phyloP scores from a whole-genome alignment of 2,113 vertebrate genomes.

The Xenotilapia flavipinnis region DNA sequence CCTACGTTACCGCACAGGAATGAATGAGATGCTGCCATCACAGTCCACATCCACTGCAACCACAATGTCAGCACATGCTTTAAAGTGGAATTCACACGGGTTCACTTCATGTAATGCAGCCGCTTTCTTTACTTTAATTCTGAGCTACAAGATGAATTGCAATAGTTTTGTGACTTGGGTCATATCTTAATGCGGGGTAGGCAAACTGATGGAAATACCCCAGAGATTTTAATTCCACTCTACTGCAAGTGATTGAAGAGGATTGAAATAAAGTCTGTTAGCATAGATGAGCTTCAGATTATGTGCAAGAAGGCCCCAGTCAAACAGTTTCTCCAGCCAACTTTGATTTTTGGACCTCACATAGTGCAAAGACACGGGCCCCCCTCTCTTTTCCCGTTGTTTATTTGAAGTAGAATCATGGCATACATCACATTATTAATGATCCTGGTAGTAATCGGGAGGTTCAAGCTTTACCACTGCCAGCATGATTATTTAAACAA shows the following conservation, averaged over 20 bases:
- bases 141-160: too few relatives aligned
- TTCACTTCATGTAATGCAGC: conserved; percentile 1
- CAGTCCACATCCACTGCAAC: conserved; percentile 47
- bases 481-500: conserved; percentile 60
- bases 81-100: conserved; percentile 10
- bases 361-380: neutral
- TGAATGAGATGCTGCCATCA: conserved; percentile 7
- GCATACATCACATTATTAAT: conserved; percentile 66
- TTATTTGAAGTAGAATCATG: conserved; percentile 69
- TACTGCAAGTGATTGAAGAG: neutral
- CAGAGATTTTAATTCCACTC: neutral
- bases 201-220: neutral
- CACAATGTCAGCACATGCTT: conserved; percentile 31
- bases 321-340: neutral
- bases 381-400: conserved; percentile 40
- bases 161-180: neutral
- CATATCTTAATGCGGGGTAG: neutral
- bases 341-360: conserved; percentile 26
- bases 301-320: neutral
- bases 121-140: neutral
- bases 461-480: conserved; percentile 27
- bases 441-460: conserved; percentile 43
- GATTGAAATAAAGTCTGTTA: neutral
- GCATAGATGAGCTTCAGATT: neutral
- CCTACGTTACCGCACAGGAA: neutral